Conservation (phyloP, 2,888 invertebrate genomes). For the Apocheima hispidaria region DNA sequence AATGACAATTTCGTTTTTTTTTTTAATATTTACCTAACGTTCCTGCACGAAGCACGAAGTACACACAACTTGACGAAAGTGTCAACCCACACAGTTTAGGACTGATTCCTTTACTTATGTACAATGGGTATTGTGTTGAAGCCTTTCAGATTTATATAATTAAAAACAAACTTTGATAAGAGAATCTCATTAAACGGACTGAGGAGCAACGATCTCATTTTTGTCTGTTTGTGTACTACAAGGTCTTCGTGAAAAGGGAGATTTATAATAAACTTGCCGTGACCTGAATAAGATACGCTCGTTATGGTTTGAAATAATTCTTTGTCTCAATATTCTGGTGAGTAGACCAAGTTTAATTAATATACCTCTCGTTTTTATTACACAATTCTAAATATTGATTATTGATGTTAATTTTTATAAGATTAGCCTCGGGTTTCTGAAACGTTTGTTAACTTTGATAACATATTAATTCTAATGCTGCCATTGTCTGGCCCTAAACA, state of each 20-base stretch:
- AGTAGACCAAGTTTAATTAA: background rate
- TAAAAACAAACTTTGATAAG: constrained; percentile 48
- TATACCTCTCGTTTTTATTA: background rate
- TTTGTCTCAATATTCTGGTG: background rate
- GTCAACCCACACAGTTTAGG: constrained; percentile 12
- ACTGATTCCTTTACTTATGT: constrained; percentile 43
- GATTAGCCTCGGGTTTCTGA: too few species aligned
- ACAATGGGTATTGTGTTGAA: constrained; percentile 32
- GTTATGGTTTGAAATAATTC: background rate
- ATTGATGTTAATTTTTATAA: too few species aligned
- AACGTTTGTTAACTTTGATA: too few species aligned
- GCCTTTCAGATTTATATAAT: constrained; percentile 53
- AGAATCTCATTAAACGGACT: constrained; percentile 52
- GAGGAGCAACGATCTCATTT: constrained; percentile 1
- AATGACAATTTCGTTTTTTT: background rate
- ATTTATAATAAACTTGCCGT: constrained; percentile 22
- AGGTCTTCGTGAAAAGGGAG: constrained; percentile 6
- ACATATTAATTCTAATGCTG: too few species aligned
- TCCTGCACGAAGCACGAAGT: background rate
- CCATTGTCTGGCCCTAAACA: too few species aligned
- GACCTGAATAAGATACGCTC: constrained; percentile 9
- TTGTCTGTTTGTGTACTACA: constrained; percentile 5
- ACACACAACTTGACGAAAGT: constrained; percentile 11
- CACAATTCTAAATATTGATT: too few species aligned
- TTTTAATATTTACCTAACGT: background rate